Evolutionary conservation across 2,113 vertebrate species (phyloP).

Genomic region (Cranoglanis bouderius): DNA sequence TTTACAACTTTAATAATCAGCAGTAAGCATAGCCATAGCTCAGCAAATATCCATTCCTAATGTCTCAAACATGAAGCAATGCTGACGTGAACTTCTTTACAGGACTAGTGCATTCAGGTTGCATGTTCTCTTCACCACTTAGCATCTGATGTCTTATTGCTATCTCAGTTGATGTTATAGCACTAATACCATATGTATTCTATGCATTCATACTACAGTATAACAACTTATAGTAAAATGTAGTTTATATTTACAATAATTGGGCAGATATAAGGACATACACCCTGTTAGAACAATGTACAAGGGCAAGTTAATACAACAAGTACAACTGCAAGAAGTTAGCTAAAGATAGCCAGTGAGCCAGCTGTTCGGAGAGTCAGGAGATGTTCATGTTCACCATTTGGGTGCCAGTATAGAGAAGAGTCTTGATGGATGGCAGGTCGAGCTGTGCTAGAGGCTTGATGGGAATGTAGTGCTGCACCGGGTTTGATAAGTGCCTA

Average conservation of each 20-base stretch:
- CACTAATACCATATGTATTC: not conserved
- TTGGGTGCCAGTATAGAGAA: too few relatives aligned
- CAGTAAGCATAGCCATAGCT: not conserved
- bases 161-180: not conserved
- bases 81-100: not conserved
- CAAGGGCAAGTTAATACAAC: too few relatives aligned
- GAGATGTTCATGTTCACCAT: not conserved
- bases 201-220: not conserved
- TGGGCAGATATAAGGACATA: too few relatives aligned
- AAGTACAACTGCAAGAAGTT: not conserved
- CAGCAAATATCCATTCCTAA: not conserved
- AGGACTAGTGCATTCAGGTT: not conserved
- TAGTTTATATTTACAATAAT: not conserved
- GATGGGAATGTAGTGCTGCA: not conserved
- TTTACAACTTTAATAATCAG: constrained; percentile 7
- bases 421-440: not conserved
- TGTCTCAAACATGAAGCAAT: not conserved
- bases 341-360: not conserved
- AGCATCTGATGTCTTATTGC: not conserved
- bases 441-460: not conserved
- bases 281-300: too few relatives aligned
- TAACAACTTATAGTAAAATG: not conserved
- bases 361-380: not conserved
- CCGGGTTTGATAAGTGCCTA: not conserved
- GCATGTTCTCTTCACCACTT: not conserved